Percentiles rank a stretch among this genome's conserved stretches.
Conservation (phyloP, 2,888 invertebrate species). For the Xestia xanthographa region DNA sequence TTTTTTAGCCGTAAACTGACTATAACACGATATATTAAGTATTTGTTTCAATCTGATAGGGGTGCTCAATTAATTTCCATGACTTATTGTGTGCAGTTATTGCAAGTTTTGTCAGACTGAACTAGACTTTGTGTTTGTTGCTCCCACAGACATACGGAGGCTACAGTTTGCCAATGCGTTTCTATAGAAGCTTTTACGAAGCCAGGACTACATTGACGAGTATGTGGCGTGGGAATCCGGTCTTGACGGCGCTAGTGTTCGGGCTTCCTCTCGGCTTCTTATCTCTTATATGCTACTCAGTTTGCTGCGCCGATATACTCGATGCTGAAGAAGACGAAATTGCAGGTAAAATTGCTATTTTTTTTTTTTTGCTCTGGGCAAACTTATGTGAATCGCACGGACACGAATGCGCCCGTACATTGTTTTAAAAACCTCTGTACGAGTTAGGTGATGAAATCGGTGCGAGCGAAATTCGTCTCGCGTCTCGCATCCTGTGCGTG, state of each 20-base stretch:
- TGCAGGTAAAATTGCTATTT: slow-evolving; percentile 72
- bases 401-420: background rate
- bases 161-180: slow-evolving; percentile 93
- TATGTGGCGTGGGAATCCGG: slow-evolving; percentile 98
- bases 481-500: too few relatives aligned
- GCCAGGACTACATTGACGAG: slow-evolving; percentile 94
- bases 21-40: background rate
- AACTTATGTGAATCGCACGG: background rate
- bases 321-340: slow-evolving; percentile 96
- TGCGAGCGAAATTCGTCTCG: background rate
- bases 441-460: background rate
- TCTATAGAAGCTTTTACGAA: slow-evolving; percentile 96
- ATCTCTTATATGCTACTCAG: slow-evolving; percentile 97
- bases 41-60: background rate
- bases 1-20: background rate
- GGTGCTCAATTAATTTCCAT: background rate
- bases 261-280: slow-evolving; percentile 98
- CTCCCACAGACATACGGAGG: slow-evolving; percentile 95
- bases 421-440: background rate
- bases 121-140: background rate
- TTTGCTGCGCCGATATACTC: slow-evolving; percentile 98
- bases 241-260: slow-evolving; percentile 97
- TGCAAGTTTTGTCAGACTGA: background rate
- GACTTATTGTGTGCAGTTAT: background rate
- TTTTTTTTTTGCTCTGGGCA: background rate